phyloP scores from a whole-genome alignment of 2,113 vertebrate genomes.

The Paedocypris sp. region DNA sequence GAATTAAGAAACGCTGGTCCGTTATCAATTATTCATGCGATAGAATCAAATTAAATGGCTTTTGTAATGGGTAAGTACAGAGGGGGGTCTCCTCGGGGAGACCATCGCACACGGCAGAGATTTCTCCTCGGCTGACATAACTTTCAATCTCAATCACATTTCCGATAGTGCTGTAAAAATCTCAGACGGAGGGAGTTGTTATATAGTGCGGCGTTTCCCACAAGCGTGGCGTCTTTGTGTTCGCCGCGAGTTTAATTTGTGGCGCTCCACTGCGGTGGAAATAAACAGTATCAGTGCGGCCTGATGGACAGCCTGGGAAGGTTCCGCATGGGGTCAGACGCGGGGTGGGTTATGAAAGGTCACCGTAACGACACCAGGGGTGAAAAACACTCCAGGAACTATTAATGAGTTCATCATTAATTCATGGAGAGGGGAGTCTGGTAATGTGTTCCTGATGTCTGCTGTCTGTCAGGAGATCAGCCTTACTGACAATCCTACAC shows the following conservation, averaged over 20 bases:
- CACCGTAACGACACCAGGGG: background rate
- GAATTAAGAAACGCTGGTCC: slow-evolving; percentile 13
- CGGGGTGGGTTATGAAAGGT: background rate
- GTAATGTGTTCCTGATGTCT: slow-evolving; percentile 6
- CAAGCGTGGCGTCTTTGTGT: background rate
- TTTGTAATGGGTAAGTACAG: slow-evolving; percentile 16
- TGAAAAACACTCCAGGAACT: background rate
- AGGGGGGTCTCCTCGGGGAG: slow-evolving; percentile 14
- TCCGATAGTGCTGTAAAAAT: no score
- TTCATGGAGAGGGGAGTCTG: slow-evolving; percentile 6
- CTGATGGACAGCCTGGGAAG: slow-evolving; percentile 1
- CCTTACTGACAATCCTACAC: background rate
- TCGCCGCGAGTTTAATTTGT: background rate
- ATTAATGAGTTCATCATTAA: slow-evolving; percentile 7
- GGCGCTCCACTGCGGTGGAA: background rate
- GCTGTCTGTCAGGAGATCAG: background rate
- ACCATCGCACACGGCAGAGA: background rate
- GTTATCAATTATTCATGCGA: slow-evolving; percentile 30
- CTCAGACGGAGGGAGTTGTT: no score
- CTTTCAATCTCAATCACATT: background rate
- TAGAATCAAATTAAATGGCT: slow-evolving; percentile 27
- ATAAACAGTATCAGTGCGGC: background rate
- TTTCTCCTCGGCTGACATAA: background rate
- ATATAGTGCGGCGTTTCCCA: no score
- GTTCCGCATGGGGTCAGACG: background rate